A percentile compares a stretch with the other conserved stretches of the same genome.
Evolutionary conservation across 2,113 vertebrate species (phyloP).

Genomic region (Corapipo altera): DNA sequence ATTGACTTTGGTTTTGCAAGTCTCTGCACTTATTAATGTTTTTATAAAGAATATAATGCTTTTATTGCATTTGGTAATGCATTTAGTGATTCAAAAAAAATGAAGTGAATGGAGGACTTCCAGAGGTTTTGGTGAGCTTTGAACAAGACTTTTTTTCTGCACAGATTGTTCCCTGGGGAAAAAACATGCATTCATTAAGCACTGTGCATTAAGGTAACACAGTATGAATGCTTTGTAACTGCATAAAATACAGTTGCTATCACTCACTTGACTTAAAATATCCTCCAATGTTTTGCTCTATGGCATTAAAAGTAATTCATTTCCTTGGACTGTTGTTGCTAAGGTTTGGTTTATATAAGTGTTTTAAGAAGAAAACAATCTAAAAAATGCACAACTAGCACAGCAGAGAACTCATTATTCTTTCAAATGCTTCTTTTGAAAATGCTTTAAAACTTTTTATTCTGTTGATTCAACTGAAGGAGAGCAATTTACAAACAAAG

Average conservation of each 20-base stretch:
- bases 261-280: neutral
- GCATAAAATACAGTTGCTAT: constrained; percentile 15
- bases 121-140: constrained; percentile 9
- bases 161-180: neutral
- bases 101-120: neutral
- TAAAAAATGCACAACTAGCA: neutral
- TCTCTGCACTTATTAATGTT: neutral
- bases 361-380: neutral
- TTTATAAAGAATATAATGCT: neutral
- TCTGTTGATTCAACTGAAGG: constrained; percentile 22
- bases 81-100: constrained; percentile 6
- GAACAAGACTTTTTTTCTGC: neutral
- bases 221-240: neutral
- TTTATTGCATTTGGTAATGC: neutral
- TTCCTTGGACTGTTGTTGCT: neutral
- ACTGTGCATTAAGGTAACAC: neutral
- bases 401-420: constrained; percentile 2
- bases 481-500: neutral
- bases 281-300: constrained; percentile 5
- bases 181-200: neutral
- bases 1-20: neutral
- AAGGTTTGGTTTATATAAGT: neutral
- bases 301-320: neutral
- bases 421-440: constrained; percentile 9
- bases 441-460: constrained; percentile 9